A percentile compares a stretch with the other conserved stretches of the same genome.
These are phyloP conservation scores for Rhinoptilus africanus DNA, from an alignment of 2,113 vertebrate genomes.

Conservation along the genomic window DNA sequence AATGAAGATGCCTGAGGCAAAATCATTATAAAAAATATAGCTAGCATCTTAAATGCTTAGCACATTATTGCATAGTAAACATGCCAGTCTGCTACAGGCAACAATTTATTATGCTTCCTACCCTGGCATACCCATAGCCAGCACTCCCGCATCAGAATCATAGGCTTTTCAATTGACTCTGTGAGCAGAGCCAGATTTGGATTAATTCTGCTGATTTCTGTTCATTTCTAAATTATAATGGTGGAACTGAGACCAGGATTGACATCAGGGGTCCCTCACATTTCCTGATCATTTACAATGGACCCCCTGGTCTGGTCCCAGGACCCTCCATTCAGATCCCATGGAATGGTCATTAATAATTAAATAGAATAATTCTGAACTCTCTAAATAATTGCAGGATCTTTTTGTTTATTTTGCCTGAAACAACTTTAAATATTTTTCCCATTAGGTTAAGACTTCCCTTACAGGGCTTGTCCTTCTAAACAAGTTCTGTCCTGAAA, in stretches of 20 bases:
- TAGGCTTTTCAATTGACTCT: neutral
- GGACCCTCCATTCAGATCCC: neutral
- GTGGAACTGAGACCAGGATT: neutral
- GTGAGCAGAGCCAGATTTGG: neutral
- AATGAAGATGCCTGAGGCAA: neutral
- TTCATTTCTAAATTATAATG: neutral
- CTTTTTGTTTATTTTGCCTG: conserved; percentile 3
- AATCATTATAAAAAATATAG: neutral
- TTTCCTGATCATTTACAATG: neutral
- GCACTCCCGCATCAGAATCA: neutral
- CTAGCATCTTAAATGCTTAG: neutral
- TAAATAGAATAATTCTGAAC: neutral
- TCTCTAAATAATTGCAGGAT: neutral
- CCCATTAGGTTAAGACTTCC: conserved; percentile 27
- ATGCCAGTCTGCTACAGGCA: neutral
- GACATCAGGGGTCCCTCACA: neutral
- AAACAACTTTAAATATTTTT: conserved; percentile 40
- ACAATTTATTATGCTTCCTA: neutral
- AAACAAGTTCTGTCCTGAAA: conserved; percentile 74
- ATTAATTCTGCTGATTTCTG: neutral
- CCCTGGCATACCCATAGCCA: neutral
- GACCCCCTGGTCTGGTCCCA: neutral
- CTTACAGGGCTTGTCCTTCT: conserved; percentile 51
- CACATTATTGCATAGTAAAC: neutral
- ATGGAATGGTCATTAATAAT: neutral